Evolutionary conservation across 2,113 vertebrate genomes (phyloP).

Genomic region (Lagopus muta): DNA sequence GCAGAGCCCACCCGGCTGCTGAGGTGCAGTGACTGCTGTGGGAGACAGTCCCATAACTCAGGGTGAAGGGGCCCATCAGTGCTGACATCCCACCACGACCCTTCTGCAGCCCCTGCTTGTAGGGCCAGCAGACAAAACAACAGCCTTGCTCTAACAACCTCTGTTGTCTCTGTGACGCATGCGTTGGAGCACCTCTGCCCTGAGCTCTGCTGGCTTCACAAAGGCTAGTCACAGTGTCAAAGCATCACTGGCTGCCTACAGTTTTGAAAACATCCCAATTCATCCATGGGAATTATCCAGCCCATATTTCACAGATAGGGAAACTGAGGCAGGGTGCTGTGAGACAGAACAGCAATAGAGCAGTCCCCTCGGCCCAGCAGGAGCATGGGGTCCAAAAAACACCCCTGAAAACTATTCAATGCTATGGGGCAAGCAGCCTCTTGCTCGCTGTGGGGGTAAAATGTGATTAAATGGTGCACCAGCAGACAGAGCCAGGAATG

Average conservation of each 20-base stretch:
- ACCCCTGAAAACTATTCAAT: neutral
- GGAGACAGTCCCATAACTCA: neutral
- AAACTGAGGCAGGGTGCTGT: neutral
- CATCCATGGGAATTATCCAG: neutral
- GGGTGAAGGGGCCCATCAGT: neutral
- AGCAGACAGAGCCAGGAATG: neutral
- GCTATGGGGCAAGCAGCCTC: neutral
- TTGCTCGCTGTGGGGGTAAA: neutral
- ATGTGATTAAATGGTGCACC: neutral
- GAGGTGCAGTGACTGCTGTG: neutral
- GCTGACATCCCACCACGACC: neutral
- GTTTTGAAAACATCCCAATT: neutral
- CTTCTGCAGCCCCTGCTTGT: neutral
- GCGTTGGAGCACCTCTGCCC: neutral
- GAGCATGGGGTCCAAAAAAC: neutral
- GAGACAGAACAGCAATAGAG: neutral
- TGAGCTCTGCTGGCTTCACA: neutral
- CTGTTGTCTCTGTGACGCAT: neutral
- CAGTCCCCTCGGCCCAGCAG: neutral
- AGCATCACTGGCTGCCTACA: neutral
- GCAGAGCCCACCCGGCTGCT: conserved; percentile 25
- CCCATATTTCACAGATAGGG: neutral
- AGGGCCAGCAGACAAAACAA: neutral
- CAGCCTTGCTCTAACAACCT: neutral
- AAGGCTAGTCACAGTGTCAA: neutral